Base-by-base conservation (phyloP, 2,113 vertebrate species). In the Stictonetta naevosa region DNA sequence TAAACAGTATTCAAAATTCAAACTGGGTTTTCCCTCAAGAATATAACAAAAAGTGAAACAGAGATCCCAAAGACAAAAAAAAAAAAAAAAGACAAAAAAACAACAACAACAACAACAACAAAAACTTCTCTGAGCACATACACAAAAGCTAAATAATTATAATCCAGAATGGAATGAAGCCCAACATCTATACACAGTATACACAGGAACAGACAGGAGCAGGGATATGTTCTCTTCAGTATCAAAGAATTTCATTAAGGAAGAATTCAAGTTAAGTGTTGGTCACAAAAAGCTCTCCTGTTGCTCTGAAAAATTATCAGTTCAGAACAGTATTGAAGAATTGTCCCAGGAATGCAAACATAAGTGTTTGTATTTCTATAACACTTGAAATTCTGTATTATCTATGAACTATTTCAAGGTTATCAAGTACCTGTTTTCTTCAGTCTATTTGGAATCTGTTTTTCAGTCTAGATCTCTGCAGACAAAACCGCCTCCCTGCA, bases 1-100 rank as follows among this genome's bases (percentile, higher is more conserved):
- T 83, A 95, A 94, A 90, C 48, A 83, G 68, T 42, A 73, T 90
- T 53, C 55, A 52, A 80, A 83, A 75, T 72, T 97, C 53, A 95
- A 77, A 90, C 44, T 59, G 31, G 25, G 33, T 64, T 91, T 64
- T 22, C 26, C 46, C 16, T 79, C 38, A 58, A 76, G 33, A 63
- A 46, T 10, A 46, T 8, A 63, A 83, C 1, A 66, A 66, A 42
- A 34, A 94, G 42, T 83, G 88, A 95, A 96, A 58, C 62, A 96
- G 28, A 11, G 16, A 95, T 67, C 40, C 55, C 62, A 91, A 95
- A n/a, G n/a, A n/a, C n/a, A n/a, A n/a, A n/a, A n/a, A n/a, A n/a
- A n/a, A n/a, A n/a, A n/a, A n/a, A n/a, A n/a, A n/a, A 36, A 44
- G 34, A 62, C 8, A 82, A 93, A 95, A 87, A 95, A 96, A 58